These are phyloP conservation scores for Pandemis corylana DNA, from an alignment of 2,888 invertebrate genomes.

Conservation along the genomic window DNA sequence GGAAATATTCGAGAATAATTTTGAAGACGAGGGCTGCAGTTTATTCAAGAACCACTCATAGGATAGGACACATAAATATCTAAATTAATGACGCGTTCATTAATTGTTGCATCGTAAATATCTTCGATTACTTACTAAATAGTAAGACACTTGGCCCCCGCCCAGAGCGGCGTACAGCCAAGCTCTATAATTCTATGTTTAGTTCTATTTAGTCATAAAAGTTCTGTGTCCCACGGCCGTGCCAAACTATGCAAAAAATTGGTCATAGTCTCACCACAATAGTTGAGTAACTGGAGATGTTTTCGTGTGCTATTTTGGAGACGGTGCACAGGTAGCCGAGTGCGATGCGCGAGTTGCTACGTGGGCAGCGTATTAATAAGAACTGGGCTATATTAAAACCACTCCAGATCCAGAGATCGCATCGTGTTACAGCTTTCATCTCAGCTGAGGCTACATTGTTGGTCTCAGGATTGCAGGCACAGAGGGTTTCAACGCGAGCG, in stretches of 20 bases:
- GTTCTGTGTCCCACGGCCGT: constrained; percentile 18
- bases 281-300: constrained; percentile 55
- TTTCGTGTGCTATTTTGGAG: constrained; percentile 66
- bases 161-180: constrained; percentile 53
- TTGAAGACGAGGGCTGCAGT: no score
- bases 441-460: background rate
- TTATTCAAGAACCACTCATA: no score
- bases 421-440: constrained; percentile 61
- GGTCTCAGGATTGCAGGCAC: background rate
- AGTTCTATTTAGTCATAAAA: constrained; percentile 65
- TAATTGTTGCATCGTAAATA: background rate
- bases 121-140: constrained; percentile 48
- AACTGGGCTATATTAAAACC: constrained; percentile 67
- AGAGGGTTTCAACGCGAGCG: no score
- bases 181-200: constrained; percentile 59
- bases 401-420: constrained; percentile 62
- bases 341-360: constrained; percentile 62
- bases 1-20: background rate
- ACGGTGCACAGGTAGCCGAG: constrained; percentile 63
- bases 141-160: constrained; percentile 56
- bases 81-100: background rate
- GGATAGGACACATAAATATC: background rate
- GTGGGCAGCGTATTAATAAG: constrained; percentile 72
- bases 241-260: constrained; percentile 43
- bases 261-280: constrained; percentile 45